Percentiles rank a stretch among this genome's conserved stretches.
Evolutionary conservation across 2,113 vertebrate species (phyloP).

Genomic region (Burhinus bistriatus): DNA sequence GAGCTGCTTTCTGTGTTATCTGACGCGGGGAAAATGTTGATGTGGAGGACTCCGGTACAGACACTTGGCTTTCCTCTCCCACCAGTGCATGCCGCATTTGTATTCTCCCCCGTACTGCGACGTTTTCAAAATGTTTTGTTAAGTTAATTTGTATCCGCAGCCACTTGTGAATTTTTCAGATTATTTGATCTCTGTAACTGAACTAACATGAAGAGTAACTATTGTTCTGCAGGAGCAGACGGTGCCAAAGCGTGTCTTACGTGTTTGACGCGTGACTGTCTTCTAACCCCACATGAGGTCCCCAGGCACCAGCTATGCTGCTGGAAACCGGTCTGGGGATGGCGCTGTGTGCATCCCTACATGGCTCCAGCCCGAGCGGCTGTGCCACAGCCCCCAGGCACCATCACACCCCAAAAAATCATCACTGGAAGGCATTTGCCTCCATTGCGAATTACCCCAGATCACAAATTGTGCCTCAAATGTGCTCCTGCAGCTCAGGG

Average conservation of each 20-base stretch:
- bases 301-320: background rate
- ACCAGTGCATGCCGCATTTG: background rate
- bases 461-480: accelerated
- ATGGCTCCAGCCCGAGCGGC: accelerated
- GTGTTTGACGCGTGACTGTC: background rate
- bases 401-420: too few relatives aligned
- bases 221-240: slow-evolving; percentile 27
- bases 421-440: accelerated
- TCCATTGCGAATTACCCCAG: accelerated
- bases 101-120: slow-evolving; percentile 23
- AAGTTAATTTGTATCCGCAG: slow-evolving; percentile 61
- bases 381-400: accelerated
- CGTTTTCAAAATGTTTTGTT: slow-evolving; percentile 46
- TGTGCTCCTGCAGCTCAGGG: accelerated
- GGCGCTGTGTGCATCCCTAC: background rate
- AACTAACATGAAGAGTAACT: slow-evolving; percentile 22
- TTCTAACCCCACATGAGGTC: background rate
- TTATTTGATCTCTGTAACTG: slow-evolving; percentile 55
- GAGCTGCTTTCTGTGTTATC: background rate
- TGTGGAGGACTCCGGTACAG: background rate
- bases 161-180: slow-evolving; percentile 44
- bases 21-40: slow-evolving; percentile 14
- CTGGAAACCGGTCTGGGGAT: background rate
- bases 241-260: background rate
- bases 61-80: background rate